A percentile compares a stretch with the other conserved stretches of the same genome.
These are phyloP conservation scores for Monochamus saltuarius DNA, from an alignment of 1,140 invertebrate genomes.

Conservation along the genomic window DNA sequence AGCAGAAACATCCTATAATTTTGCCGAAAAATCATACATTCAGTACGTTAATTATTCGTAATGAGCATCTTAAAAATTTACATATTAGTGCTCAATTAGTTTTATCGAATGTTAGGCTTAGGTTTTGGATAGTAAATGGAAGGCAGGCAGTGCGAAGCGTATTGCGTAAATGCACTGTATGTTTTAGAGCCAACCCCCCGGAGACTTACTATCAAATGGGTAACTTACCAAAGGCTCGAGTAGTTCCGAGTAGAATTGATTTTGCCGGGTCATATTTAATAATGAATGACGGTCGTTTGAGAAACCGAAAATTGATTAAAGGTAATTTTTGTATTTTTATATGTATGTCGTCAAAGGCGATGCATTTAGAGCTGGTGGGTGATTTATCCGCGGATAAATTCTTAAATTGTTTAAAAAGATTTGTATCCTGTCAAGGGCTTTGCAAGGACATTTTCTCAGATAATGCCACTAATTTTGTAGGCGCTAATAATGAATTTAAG, in stretches of 20 bases:
- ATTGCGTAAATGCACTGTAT: slow-evolving; percentile 22
- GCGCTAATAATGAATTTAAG: not conserved
- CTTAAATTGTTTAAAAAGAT: slow-evolving; percentile 40
- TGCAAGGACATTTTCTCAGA: slow-evolving; percentile 32
- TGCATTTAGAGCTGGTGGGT: slow-evolving; percentile 39
- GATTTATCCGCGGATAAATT: slow-evolving; percentile 35
- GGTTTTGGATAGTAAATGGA: slow-evolving; percentile 25
- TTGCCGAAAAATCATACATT: slow-evolving; percentile 26
- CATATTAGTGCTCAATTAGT: slow-evolving; percentile 18
- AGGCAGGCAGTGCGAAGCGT: slow-evolving; percentile 15
- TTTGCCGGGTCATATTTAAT: slow-evolving; percentile 37
- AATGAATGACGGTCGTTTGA: not conserved
- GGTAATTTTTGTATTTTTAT: slow-evolving; percentile 48
- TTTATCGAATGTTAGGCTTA: slow-evolving; percentile 19
- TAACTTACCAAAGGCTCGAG: slow-evolving; percentile 40
- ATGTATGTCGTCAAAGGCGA: slow-evolving; percentile 40
- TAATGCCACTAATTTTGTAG: slow-evolving; percentile 41
- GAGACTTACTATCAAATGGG: slow-evolving; percentile 41
- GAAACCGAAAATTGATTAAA: slow-evolving; percentile 32
- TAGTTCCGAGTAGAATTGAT: slow-evolving; percentile 22
- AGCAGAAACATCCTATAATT: slow-evolving; percentile 32
- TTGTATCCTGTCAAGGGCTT: slow-evolving; percentile 33
- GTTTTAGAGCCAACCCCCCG: slow-evolving; percentile 9
- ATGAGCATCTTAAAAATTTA: slow-evolving; percentile 27
- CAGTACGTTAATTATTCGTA: slow-evolving; percentile 26